Base-by-base conservation (phyloP, 1,140 invertebrate genomes). In the Rhysida immarginata region DNA sequence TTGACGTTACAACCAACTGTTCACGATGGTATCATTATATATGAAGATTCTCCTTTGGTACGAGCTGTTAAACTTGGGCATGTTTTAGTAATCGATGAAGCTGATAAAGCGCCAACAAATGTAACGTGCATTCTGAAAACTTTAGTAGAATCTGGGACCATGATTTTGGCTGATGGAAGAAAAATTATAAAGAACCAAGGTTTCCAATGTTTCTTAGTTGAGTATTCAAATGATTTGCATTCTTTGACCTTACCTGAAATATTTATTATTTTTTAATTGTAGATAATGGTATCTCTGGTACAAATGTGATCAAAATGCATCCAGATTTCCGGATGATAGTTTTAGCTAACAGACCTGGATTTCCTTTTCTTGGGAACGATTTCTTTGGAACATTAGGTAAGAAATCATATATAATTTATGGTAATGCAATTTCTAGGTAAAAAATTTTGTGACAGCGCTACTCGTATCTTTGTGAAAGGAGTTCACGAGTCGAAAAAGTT, bases 301-400 rank as follows among this genome's bases (percentile, higher is more conserved):
- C 73, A 1, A 75, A 75, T 45, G 77, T 78, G 48, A 85, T 92
- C 60, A 68, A 76, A 5, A 81, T 88, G 5, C 88, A 94, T 74
- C 83, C 84, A 16, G 80, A 91, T 64, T 95, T 95, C 65, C 75
- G 83, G 58, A 84, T 93, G 72, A 90, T 98, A 60, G 85, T 97
- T 0, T 69, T 98, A 42, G 94, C 93, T 0, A 98, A 98, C 71
- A 75, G 94, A 64, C 94, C 94, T 0, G 95, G 95, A 0, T 98
- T 97, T 68, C 95, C 95, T 25, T 98, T 98, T 71, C 77, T 97
- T 50, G 95, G 95, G 46, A 96, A 97, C 68, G 92, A 97, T 67
- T 94, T 97, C 71, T 97, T 96, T 69, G 87, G 85, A 27, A 79
- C 87, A 21, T 74, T 82, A 61, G 81, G 78, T 77, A 67, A 60